Conservation (phyloP, 1,140 invertebrate genomes). For the Drosophila watanabei region DNA sequence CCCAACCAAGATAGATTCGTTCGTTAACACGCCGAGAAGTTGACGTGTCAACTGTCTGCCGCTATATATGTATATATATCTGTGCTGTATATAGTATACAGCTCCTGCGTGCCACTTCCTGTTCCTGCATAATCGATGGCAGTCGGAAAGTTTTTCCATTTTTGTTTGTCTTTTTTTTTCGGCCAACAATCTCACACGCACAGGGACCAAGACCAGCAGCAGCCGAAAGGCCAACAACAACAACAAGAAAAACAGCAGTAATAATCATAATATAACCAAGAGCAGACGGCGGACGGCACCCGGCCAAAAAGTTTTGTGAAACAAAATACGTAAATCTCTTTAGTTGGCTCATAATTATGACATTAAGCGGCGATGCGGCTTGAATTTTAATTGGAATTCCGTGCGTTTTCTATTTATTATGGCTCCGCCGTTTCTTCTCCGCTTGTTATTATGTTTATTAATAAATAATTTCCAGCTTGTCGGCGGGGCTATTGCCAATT, state of each 20-base stretch:
- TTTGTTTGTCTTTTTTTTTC: slow-evolving; percentile 24
- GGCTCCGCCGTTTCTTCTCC: slow-evolving; percentile 31
- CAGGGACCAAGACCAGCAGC: slow-evolving; percentile 32
- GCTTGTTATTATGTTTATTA: slow-evolving; percentile 71
- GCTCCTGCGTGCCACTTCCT: slow-evolving; percentile 43
- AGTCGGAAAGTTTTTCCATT: slow-evolving; percentile 24
- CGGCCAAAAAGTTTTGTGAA: slow-evolving; percentile 67
- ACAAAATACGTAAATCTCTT: slow-evolving; percentile 83
- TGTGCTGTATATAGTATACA: not conserved
- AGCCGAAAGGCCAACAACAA: slow-evolving; percentile 9
- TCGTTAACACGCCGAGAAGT: slow-evolving; percentile 66
- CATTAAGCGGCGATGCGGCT: slow-evolving; percentile 80
- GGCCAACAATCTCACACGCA: slow-evolving; percentile 52
- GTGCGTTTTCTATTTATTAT: slow-evolving; percentile 46
- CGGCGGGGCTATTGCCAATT: slow-evolving; percentile 46
- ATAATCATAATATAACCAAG: slow-evolving; percentile 43
- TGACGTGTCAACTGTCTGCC: slow-evolving; percentile 64
- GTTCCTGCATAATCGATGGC: slow-evolving; percentile 73
- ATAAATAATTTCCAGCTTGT: slow-evolving; percentile 70
- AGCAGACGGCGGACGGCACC: slow-evolving; percentile 32
- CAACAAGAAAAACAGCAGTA: slow-evolving; percentile 21
- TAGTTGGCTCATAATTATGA: slow-evolving; percentile 84
- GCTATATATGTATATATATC: not conserved
- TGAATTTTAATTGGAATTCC: slow-evolving; percentile 79
- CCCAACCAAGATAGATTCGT: slow-evolving; percentile 38